These are phyloP conservation scores for Heterotis niloticus DNA, from an alignment of 2,113 vertebrate genomes.

Conservation along the genomic window DNA sequence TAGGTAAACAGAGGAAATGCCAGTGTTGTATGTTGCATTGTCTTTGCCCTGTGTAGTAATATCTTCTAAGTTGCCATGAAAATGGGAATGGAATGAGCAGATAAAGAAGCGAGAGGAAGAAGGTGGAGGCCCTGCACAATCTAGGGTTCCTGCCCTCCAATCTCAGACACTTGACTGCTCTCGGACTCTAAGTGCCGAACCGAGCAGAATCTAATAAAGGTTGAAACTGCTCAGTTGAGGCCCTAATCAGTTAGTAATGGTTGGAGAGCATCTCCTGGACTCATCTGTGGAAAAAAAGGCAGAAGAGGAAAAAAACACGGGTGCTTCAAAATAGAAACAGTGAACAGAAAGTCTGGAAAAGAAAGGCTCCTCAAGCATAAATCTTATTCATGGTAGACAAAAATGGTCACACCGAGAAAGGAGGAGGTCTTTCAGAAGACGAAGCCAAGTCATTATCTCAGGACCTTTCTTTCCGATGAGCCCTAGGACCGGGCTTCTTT, in stretches of 20 bases:
- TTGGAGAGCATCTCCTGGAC: conserved; percentile 62
- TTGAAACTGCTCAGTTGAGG: conserved; percentile 41
- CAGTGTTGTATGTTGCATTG: neutral
- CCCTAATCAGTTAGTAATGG: conserved; percentile 75
- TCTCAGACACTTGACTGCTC: conserved; percentile 43
- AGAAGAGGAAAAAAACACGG: conserved; percentile 25
- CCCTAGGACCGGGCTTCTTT: conserved; percentile 55
- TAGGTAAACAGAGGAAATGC: neutral
- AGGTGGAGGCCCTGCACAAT: neutral
- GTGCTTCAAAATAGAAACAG: conserved; percentile 44
- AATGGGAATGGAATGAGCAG: neutral
- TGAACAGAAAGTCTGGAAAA: conserved; percentile 51
- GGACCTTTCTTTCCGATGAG: conserved; percentile 58
- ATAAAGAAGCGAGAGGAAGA: neutral
- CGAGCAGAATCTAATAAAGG: conserved; percentile 69
- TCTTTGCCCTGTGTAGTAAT: neutral
- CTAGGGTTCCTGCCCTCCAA: conserved; percentile 8
- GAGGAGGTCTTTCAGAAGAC: conserved; percentile 51
- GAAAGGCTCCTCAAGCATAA: conserved; percentile 64
- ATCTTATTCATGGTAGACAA: conserved; percentile 69
- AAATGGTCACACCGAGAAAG: conserved; percentile 51
- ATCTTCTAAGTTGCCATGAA: neutral
- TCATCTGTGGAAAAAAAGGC: conserved; percentile 49
- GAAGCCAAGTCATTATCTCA: conserved; percentile 64
- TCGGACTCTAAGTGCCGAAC: conserved; percentile 47